These are phyloP conservation scores for Apogon hyalosoma DNA, from an alignment of 2,797 vertebrate genomes.

Conservation along the genomic window DNA sequence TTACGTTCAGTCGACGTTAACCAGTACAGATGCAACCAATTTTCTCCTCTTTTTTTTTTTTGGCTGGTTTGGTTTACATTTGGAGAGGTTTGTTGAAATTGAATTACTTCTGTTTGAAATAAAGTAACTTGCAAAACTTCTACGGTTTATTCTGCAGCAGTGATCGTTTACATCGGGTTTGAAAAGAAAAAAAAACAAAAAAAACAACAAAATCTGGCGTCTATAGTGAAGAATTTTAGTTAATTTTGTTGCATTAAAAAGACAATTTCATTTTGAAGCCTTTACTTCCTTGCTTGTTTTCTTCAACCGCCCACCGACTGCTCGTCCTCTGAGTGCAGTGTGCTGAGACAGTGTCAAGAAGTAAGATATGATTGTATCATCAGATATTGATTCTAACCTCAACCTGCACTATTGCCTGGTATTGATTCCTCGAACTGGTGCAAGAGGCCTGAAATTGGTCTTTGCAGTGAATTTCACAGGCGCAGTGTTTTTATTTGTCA, in stretches of 20 bases:
- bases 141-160: neutral
- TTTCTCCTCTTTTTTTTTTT: slow-evolving; percentile 21
- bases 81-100: slow-evolving; percentile 22
- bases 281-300: slow-evolving; percentile 58
- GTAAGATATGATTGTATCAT: slow-evolving; percentile 84
- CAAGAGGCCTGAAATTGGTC: slow-evolving; percentile 77
- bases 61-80: slow-evolving; percentile 22
- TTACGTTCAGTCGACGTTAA: slow-evolving; percentile 25
- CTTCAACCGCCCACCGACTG: slow-evolving; percentile 41
- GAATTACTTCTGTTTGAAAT: slow-evolving; percentile 24
- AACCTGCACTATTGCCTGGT: slow-evolving; percentile 67
- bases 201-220: neutral
- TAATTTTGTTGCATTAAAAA: slow-evolving; percentile 40
- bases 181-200: too few relatives aligned
- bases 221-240: slow-evolving; percentile 6
- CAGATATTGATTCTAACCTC: slow-evolving; percentile 76
- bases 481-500: slow-evolving; percentile 72
- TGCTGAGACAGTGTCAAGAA: slow-evolving; percentile 70
- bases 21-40: slow-evolving; percentile 28
- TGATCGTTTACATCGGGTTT: too few relatives aligned
- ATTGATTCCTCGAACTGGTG: slow-evolving; percentile 76
- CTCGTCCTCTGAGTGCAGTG: slow-evolving; percentile 27
- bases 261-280: slow-evolving; percentile 23
- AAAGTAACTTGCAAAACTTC: slow-evolving; percentile 8
- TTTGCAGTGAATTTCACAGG: slow-evolving; percentile 64